Conservation (phyloP, 2,888 invertebrate genomes). For the Acleris holmiana region DNA sequence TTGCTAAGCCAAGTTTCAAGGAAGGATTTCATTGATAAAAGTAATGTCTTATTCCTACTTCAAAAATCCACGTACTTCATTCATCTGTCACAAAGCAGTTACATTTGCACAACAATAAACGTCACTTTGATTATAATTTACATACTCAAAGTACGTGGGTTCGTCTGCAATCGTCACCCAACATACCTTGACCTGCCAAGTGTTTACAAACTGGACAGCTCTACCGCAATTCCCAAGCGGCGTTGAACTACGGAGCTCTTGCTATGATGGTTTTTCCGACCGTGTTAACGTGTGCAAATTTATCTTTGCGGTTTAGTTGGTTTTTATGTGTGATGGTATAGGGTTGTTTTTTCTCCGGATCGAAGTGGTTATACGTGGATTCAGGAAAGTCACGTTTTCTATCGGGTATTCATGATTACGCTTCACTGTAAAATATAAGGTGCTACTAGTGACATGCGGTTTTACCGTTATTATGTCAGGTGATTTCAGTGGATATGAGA, state of each 20-base stretch:
- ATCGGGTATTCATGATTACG: slow-evolving; percentile 37
- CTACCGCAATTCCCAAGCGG: background rate
- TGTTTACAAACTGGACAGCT: slow-evolving; percentile 7
- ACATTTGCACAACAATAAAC: slow-evolving; percentile 37
- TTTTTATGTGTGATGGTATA: background rate
- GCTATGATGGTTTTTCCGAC: slow-evolving; percentile 9
- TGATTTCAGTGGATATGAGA: slow-evolving; percentile 18
- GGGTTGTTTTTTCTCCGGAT: background rate
- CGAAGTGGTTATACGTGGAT: slow-evolving; percentile 1
- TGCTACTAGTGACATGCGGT: slow-evolving; percentile 25
- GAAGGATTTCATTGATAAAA: background rate
- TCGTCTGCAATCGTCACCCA: slow-evolving; percentile 17
- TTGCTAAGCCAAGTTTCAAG: too few species aligned
- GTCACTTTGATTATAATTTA: slow-evolving; percentile 37
- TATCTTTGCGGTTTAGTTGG: background rate
- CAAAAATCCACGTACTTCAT: slow-evolving; percentile 15
- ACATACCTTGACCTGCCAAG: slow-evolving; percentile 9
- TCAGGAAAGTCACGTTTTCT: slow-evolving; percentile 28
- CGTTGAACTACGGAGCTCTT: slow-evolving; percentile 11
- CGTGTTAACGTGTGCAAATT: slow-evolving; percentile 17
- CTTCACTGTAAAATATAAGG: slow-evolving; percentile 24
- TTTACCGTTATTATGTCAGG: slow-evolving; percentile 24
- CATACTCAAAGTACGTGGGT: slow-evolving; percentile 34
- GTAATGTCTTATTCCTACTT: slow-evolving; percentile 1
- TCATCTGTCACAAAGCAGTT: slow-evolving; percentile 29